These are phyloP conservation scores for Pristionchus maxplancki DNA, from an alignment of 2,888 invertebrate genomes.

Conservation along the genomic window DNA sequence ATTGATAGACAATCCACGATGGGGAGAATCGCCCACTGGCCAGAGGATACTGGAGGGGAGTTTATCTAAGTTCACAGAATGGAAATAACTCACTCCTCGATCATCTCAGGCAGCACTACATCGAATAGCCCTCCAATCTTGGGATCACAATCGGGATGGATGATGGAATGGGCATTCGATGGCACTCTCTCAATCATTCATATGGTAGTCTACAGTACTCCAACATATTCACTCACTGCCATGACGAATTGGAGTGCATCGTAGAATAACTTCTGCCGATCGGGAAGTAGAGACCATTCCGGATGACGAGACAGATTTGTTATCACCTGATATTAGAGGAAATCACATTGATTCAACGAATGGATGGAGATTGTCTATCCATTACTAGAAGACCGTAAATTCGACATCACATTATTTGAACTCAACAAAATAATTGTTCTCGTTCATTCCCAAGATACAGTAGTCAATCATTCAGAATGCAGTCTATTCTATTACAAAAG, in stretches of 20 bases:
- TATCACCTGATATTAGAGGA: neutral
- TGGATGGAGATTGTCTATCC: neutral
- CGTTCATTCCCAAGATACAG: no score
- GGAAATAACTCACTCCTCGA: constrained; percentile 35
- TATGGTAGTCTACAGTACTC: neutral
- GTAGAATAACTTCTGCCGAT: constrained; percentile 40
- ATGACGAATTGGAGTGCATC: constrained; percentile 48
- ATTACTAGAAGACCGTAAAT: no score
- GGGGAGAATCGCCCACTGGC: constrained; percentile 36
- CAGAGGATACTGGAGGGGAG: constrained; percentile 18
- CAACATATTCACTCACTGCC: neutral
- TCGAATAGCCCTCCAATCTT: constrained; percentile 20
- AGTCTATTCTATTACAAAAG: no score
- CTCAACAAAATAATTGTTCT: no score
- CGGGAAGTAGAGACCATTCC: constrained; percentile 19
- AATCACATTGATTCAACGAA: neutral
- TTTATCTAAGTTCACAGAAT: neutral
- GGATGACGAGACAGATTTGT: constrained; percentile 29
- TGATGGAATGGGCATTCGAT: constrained; percentile 46
- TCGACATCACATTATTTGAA: no score
- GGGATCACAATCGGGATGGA: constrained; percentile 47
- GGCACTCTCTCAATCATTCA: constrained; percentile 42
- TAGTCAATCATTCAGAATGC: no score
- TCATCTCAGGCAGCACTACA: constrained; percentile 10
- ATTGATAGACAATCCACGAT: constrained; percentile 45